Conservation (phyloP, 2,888 invertebrate genomes). For the Lasioglossum vierecki region DNA sequence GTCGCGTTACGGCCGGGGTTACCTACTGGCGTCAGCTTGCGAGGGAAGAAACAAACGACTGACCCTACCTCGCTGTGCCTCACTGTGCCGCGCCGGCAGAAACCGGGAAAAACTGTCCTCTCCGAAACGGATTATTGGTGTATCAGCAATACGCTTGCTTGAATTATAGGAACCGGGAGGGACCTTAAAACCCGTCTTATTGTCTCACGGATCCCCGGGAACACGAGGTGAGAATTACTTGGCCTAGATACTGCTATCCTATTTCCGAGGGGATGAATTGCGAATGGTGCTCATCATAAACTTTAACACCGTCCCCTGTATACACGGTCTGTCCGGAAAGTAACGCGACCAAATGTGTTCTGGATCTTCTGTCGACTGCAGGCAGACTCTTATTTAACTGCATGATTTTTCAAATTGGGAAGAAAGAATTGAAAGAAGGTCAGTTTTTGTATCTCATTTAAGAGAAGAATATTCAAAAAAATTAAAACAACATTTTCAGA, state of each 20-base stretch:
- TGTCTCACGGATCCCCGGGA: neutral
- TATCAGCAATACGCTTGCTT: slow-evolving; percentile 32
- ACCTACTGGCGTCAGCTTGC: slow-evolving; percentile 74
- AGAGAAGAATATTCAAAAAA: no score
- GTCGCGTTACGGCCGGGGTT: slow-evolving; percentile 58
- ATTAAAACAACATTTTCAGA: no score
- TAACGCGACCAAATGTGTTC: no score
- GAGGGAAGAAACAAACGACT: slow-evolving; percentile 61
- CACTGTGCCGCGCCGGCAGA: neutral
- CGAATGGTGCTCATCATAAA: neutral
- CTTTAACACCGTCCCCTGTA: neutral
- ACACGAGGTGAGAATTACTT: neutral
- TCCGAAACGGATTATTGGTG: slow-evolving; percentile 32
- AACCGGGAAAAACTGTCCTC: slow-evolving; percentile 34
- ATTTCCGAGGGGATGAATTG: neutral
- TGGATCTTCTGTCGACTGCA: no score
- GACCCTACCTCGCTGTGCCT: slow-evolving; percentile 39
- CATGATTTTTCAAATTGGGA: no score
- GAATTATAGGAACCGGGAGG: neutral
- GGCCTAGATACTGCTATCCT: neutral
- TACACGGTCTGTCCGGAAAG: neutral
- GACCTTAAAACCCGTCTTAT: neutral
- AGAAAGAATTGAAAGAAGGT: no score
- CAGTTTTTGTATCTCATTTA: no score
- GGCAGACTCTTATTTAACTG: no score